Evolutionary conservation across 1,140 invertebrate genomes (phyloP).

Genomic region (Drosophila virilis): DNA sequence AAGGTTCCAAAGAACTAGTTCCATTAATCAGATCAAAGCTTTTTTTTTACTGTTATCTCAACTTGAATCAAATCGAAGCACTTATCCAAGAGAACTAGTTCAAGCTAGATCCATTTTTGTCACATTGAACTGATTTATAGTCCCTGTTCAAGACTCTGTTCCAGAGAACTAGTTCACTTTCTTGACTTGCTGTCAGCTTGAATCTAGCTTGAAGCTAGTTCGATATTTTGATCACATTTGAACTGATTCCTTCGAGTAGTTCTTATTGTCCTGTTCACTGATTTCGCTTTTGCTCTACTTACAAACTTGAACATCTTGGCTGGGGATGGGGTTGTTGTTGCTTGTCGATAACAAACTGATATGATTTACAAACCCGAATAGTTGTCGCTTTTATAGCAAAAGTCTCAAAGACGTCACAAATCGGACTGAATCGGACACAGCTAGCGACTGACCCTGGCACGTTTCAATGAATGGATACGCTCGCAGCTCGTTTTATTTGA

Average conservation of each 20-base stretch:
- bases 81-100: no score
- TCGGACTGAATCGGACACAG: slow-evolving; percentile 1
- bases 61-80: no score
- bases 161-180: slow-evolving; percentile 9
- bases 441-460: slow-evolving; percentile 62
- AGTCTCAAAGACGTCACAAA: slow-evolving; percentile 20
- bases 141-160: background rate
- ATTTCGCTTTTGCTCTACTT: slow-evolving; percentile 46
- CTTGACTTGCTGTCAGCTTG: no score
- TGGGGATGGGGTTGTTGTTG: slow-evolving; percentile 41
- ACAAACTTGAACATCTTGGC: slow-evolving; percentile 83
- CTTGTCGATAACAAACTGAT: slow-evolving; percentile 71
- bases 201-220: no score
- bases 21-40: background rate
- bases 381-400: slow-evolving; percentile 62
- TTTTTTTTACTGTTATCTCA: no score
- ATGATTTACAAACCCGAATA: slow-evolving; percentile 53
- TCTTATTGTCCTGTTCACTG: slow-evolving; percentile 1
- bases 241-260: background rate
- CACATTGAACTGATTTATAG: background rate
- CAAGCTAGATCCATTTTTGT: no score
- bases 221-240: background rate
- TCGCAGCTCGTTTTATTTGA: slow-evolving; percentile 17
- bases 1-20: slow-evolving; percentile 7
- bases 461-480: slow-evolving; percentile 35